Conservation (phyloP, 2,888 invertebrate species). For the Zhuqinia jingwanae region DNA sequence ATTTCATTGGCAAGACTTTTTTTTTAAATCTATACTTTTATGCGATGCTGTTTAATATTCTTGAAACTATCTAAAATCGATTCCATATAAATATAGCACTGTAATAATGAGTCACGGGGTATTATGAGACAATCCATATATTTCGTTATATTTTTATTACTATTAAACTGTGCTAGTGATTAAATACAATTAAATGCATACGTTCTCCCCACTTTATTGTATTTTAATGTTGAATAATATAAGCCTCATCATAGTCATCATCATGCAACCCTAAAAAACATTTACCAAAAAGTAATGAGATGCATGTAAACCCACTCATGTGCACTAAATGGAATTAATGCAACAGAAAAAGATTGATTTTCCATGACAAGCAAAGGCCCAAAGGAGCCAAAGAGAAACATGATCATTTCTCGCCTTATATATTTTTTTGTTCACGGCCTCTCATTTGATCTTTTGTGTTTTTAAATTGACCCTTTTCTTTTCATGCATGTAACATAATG, state of each 20-base stretch:
- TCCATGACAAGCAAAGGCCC: constrained; percentile 29
- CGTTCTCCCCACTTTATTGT: no score
- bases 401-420: neutral
- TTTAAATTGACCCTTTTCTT: constrained; percentile 34
- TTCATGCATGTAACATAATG: neutral
- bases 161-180: no score
- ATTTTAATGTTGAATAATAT: no score
- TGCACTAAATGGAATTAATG: constrained; percentile 30
- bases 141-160: no score
- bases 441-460: neutral
- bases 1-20: no score
- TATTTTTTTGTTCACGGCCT: neutral
- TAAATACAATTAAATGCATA: no score
- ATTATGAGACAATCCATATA: no score
- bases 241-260: neutral
- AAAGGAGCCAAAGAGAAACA: neutral
- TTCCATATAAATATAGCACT: no score
- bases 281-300: constrained; percentile 1
- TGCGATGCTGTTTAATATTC: no score
- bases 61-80: no score
- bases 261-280: neutral
- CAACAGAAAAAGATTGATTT: constrained; percentile 26
- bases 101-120: no score
- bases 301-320: constrained; percentile 47
- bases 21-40: no score